A percentile compares a stretch with the other conserved stretches of the same genome.
These are phyloP conservation scores for Sicus ferrugineus DNA, from an alignment of 2,888 invertebrate species.

Conservation along the genomic window DNA sequence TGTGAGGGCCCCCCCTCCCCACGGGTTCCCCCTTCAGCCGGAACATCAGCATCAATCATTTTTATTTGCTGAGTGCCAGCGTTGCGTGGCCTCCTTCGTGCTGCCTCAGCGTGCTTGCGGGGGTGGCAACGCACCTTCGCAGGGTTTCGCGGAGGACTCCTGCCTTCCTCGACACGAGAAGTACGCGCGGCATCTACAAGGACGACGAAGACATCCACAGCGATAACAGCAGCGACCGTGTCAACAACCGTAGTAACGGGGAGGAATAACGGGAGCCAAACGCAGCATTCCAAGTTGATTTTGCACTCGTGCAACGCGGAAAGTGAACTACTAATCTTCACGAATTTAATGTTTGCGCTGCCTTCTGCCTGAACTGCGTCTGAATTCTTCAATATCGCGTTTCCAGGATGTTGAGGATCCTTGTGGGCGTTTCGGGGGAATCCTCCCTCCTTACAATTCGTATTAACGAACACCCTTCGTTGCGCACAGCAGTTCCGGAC, in stretches of 20 bases:
- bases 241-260: neutral
- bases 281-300: conserved; percentile 12
- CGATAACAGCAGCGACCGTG: neutral
- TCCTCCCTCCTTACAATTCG: no score
- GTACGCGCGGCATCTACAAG: conserved; percentile 17
- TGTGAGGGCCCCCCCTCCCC: neutral
- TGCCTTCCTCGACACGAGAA: no score
- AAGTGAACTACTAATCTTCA: no score
- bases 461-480: no score
- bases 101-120: neutral
- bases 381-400: no score
- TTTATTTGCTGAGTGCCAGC: conserved; percentile 58
- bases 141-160: neutral
- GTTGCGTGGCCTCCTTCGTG: conserved; percentile 38
- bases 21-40: conserved; percentile 41
- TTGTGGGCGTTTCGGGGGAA: no score
- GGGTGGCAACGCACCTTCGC: neutral
- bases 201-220: conserved; percentile 13
- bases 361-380: no score
- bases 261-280: neutral
- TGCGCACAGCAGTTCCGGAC: no score
- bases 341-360: no score
- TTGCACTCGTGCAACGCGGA: no score
- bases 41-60: conserved; percentile 58
- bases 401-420: no score